Conservation (phyloP, 2,797 vertebrate species). For the Hoplostethus atlanticus region DNA sequence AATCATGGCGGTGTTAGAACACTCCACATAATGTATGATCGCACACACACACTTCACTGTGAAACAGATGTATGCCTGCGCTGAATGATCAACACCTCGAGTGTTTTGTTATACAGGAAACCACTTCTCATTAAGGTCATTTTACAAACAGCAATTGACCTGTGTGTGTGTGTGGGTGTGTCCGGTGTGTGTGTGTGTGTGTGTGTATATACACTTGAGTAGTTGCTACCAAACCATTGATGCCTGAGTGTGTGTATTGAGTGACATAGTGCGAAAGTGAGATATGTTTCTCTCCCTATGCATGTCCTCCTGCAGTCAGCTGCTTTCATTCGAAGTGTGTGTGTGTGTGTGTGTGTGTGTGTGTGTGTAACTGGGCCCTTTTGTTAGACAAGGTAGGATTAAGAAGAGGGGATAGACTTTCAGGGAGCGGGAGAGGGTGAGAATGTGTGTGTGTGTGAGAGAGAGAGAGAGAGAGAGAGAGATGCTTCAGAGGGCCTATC, state of each 20-base stretch:
- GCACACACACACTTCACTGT: conserved; percentile 3
- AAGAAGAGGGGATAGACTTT: conserved; percentile 79
- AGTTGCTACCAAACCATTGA: conserved; percentile 42
- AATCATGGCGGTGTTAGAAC: conserved; percentile 76
- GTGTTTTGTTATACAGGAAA: conserved; percentile 67
- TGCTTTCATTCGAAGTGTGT: conserved; percentile 57
- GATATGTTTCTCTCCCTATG: conserved; percentile 67
- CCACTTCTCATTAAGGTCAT: conserved; percentile 62
- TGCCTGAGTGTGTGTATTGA: conserved; percentile 52
- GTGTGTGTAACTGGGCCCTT: conserved; percentile 67
- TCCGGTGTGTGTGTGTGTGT: conserved; percentile 2
- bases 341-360: conserved; percentile 35
- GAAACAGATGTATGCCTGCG: conserved; percentile 56
- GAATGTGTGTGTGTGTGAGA: no score
- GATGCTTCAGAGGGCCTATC: conserved; percentile 81
- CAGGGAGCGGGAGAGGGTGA: conserved; percentile 25
- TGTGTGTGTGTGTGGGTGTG: conserved; percentile 17
- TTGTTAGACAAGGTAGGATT: conserved; percentile 81
- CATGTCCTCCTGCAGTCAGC: conserved; percentile 58
- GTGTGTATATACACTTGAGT: conserved; percentile 33
- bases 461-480: conserved; percentile 45
- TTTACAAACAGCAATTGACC: conserved; percentile 75
- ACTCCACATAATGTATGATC: conserved; percentile 70
- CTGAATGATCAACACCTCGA: conserved; percentile 65
- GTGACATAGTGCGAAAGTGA: conserved; percentile 49